Percentiles rank a stretch among this genome's conserved stretches.
phyloP scores from a whole-genome alignment of 1,140 invertebrate species.

The Platyscapa corneri region DNA sequence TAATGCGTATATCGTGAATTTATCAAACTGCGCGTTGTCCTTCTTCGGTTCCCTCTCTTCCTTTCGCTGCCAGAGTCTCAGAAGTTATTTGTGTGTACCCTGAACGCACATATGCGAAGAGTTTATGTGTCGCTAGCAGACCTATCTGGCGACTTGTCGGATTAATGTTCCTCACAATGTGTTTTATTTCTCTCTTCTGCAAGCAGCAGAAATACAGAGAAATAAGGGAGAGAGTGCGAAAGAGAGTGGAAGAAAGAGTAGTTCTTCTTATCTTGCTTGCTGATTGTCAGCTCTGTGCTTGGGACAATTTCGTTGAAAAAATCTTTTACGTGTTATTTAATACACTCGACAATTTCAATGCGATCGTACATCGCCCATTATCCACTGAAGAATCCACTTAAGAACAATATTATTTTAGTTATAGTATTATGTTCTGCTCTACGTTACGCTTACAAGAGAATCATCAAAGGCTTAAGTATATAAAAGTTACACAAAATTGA shows the following conservation, averaged over 20 bases:
- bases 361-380: too few relatives aligned
- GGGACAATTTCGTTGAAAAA: constrained; percentile 16
- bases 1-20: constrained; percentile 30
- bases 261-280: constrained; percentile 36
- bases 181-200: constrained; percentile 28
- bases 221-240: constrained; percentile 4
- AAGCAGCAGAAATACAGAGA: neutral
- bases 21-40: constrained; percentile 22
- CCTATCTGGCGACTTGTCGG: constrained; percentile 35
- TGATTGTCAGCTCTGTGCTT: constrained; percentile 19
- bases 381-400: too few relatives aligned
- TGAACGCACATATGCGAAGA: neutral
- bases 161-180: constrained; percentile 40
- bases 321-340: neutral
- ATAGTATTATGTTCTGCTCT: too few relatives aligned
- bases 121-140: neutral
- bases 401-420: too few relatives aligned
- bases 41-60: neutral
- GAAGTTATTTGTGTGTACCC: neutral
- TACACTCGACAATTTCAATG: constrained; percentile 1
- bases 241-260: neutral
- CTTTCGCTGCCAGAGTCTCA: neutral
- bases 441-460: too few relatives aligned
- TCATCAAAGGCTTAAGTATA: too few relatives aligned
- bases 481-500: too few relatives aligned